Evolutionary conservation across 2,113 vertebrate species (phyloP).

Genomic region (Prolemur simus): DNA sequence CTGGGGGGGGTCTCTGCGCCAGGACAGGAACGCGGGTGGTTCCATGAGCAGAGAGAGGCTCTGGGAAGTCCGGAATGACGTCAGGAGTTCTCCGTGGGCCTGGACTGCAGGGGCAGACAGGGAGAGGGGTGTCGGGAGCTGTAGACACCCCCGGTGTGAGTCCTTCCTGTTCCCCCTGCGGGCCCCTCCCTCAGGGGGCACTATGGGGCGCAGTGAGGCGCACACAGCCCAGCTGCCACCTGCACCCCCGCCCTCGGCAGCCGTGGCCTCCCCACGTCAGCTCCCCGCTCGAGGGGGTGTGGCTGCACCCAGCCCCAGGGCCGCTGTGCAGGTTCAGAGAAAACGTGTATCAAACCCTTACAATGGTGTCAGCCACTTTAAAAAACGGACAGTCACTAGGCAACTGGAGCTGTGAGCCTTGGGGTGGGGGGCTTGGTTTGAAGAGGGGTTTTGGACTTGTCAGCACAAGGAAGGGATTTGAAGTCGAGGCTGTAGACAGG

Average conservation of each 20-base stretch:
- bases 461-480: neutral
- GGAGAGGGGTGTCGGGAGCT: neutral
- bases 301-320: neutral
- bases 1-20: neutral
- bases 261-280: neutral
- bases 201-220: too few species aligned
- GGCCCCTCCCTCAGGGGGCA: neutral
- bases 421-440: neutral
- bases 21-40: rapidly evolving
- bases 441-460: neutral
- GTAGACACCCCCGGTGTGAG: neutral
- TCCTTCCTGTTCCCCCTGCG: neutral
- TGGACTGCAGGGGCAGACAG: rapidly evolving
- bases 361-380: neutral
- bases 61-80: rapidly evolving
- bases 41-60: rapidly evolving
- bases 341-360: neutral
- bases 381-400: neutral
- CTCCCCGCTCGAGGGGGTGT: rapidly evolving
- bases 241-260: neutral
- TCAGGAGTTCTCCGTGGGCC: neutral
- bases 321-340: neutral
- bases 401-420: neutral
- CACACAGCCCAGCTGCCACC: too few species aligned
- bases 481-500: neutral